Base-by-base conservation (phyloP, 2,797 vertebrate genomes). In the Pogonophryne albipinna region DNA sequence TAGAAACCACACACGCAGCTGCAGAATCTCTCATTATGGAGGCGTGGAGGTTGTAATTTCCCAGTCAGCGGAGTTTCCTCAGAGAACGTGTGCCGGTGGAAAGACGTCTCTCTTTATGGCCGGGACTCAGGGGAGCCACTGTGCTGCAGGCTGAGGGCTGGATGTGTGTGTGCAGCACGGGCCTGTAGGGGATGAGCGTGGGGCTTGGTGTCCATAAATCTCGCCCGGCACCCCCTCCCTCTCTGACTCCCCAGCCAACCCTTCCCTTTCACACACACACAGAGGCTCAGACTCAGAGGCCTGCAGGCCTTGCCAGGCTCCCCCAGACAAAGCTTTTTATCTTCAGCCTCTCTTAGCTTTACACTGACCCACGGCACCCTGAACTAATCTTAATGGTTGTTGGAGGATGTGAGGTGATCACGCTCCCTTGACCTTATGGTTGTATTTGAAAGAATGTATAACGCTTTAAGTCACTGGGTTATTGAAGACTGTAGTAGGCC, bases 131-230 rank as follows among this genome's bases (percentile, higher is more conserved):
- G 89, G 89, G 92, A 93, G 80, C 81, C 87, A 78, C 86, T 85
- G 84, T 83, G 86, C 85, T 84, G 67, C 80, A 69, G 90, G 69
- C 81, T 74, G 72, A 78, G 85, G 63, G 52, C 73, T 73, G 78
- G 61, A 47, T 80, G 83, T 80, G 82, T 38, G 34, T 72, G 82
- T 55, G 67, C 59, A 68, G 73, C 85, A 71, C 53, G 38, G 89
- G 85, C 72, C 87, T 89, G 75, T 46, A 85, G 82, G 83, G 80
- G 89, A 89, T 79, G 87, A 91, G 86, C 59, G 66, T 77, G 71
- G 86, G 78, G 87, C 85, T 85, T 14, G 70, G 63, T 78, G 86
- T 83, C 84, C 86, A 94, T 95, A 95, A 95, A 95, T 95, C 94
- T 91, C 67, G 58, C 73, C 75, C 74, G 5, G 76, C 74, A 60